Base-by-base conservation (phyloP, 2,113 vertebrate species). In the Phoxinus phoxinus region DNA sequence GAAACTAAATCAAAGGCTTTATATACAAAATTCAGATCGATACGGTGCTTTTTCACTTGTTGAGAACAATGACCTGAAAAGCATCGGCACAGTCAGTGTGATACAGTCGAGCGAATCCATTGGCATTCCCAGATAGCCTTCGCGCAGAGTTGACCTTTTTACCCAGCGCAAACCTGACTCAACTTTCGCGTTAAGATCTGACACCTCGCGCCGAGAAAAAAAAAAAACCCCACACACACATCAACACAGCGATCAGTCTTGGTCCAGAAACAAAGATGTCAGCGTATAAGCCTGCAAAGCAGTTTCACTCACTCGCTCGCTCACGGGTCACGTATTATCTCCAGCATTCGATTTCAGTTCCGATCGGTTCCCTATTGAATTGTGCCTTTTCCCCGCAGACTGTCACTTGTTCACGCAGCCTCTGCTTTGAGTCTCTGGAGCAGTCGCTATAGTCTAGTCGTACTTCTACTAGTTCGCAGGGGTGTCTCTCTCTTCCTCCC, bases 241-340 rank as follows among this genome's bases (percentile, higher is more conserved):
- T 59, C 84, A 83, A 76, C 80, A 71, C 67, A 51, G 12, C 74
- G 79, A 85, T 71, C 86, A 77, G 84, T 85, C 78, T 73, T 86
- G 82, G 80, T 87, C 85, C 86, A 84, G 67, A 90, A 89, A 83
- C 56, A 56, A 82, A 88, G 81, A 88, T 80, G 84, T 83, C 88
- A 88, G 84, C 80, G 86, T 83, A 56, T 41, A 79, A 88, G 65
- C 88, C 85, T 84, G 88, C 44, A 82, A 88, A 88, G 89, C 88
- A 86, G 86, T 89, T 84, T 84, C 86, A 89, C 91, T 90, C 91
- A 90, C 91, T 89, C 88, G 88, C 90, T 88, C 81, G 85, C 81
- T 90, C 87, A 82, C 77, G 87, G 83, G 85, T 88, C 87, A 88
- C 81, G 85, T 69, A 81, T 84, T 87, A 88, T 89, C 51, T 90